These are phyloP conservation scores for Pseudopodoces humilis DNA, from an alignment of 2,113 vertebrate genomes.

Conservation along the genomic window DNA sequence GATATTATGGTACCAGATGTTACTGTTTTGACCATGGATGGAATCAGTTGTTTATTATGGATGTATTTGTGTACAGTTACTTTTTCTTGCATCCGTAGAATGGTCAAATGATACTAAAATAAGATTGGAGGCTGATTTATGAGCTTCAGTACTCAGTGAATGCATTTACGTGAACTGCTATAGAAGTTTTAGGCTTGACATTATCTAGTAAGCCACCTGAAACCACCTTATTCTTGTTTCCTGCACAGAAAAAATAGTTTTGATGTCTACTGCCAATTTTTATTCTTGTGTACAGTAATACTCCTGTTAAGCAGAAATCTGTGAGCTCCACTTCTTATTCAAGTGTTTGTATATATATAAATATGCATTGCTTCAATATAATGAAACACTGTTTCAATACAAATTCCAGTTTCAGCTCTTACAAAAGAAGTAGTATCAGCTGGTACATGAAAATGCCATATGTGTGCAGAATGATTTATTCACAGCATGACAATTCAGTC, in stretches of 20 bases:
- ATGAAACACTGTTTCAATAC: neutral
- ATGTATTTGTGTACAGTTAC: neutral
- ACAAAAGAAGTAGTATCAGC: neutral
- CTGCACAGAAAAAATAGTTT: neutral
- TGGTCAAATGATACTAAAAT: neutral
- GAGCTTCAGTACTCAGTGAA: neutral
- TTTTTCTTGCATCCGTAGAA: neutral
- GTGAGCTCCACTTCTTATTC: neutral
- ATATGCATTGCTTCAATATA: neutral
- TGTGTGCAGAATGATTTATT: conserved; percentile 26
- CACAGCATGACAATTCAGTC: conserved; percentile 28
- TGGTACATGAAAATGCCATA: conserved; percentile 1
- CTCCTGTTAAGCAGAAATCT: neutral
- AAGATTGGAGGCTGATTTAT: neutral
- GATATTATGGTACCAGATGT: neutral
- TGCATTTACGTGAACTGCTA: neutral
- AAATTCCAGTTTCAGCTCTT: neutral
- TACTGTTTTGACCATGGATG: neutral
- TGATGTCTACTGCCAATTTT: neutral
- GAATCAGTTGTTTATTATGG: neutral
- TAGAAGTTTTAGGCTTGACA: neutral
- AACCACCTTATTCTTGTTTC: neutral
- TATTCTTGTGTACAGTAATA: neutral
- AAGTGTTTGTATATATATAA: neutral
- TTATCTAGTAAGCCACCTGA: neutral